These are phyloP conservation scores for Xanthostigma xanthostigma DNA, from an alignment of 2,888 invertebrate genomes.

Conservation along the genomic window DNA sequence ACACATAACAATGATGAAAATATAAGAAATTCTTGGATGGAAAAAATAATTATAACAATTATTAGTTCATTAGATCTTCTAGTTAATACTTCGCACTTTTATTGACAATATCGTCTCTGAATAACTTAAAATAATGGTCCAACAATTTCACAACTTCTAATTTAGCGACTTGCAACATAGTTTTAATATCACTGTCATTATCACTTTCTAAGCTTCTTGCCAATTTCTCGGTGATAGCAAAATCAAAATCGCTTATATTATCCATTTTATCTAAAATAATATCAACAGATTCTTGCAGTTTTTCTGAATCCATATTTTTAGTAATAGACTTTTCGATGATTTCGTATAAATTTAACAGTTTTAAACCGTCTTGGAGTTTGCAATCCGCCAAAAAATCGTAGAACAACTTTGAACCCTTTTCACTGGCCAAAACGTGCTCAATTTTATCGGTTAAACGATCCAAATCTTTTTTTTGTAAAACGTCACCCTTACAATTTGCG, in stretches of 20 bases:
- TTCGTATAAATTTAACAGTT: constrained; percentile 31
- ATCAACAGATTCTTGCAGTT: not conserved
- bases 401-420: constrained; percentile 32
- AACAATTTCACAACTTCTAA: not conserved
- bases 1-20: too few relatives aligned
- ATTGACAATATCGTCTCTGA: not conserved
- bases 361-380: constrained; percentile 29
- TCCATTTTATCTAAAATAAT: constrained; percentile 2
- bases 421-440: constrained; percentile 34
- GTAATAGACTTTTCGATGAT: constrained; percentile 26
- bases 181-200: not conserved
- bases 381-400: constrained; percentile 33
- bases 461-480: constrained; percentile 21
- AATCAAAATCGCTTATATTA: constrained; percentile 1
- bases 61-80: not conserved
- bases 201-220: not conserved
- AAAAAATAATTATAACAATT: too few relatives aligned
- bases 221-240: not conserved
- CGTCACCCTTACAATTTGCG: too few relatives aligned
- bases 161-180: not conserved
- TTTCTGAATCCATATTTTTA: not conserved
- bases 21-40: too few relatives aligned
- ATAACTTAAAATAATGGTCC: not conserved
- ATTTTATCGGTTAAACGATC: constrained; percentile 36
- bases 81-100: not conserved